Base-by-base conservation (phyloP, 2,888 invertebrate genomes). In the Lobophora halterata region DNA sequence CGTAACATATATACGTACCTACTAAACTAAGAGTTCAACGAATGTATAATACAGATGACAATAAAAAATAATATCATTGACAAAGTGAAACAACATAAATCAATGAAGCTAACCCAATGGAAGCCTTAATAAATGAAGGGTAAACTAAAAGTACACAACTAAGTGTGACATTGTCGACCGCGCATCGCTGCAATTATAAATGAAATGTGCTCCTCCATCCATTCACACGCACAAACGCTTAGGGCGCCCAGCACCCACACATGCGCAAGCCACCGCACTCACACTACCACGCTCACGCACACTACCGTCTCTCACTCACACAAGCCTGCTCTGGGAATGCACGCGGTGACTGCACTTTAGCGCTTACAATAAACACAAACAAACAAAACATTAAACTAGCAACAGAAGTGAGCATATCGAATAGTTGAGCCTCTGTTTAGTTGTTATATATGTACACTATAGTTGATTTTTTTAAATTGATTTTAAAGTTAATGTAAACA, bases 271-370 rank as follows among this genome's bases (percentile, higher is more conserved):
- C 53, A 55, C 42, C 54, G 52, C 75, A 77, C 83, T 61, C 82
- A 74, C 82, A 80, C 81, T 49, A 47, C 28, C 53, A 49, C 48
- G 42, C 39, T 42, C 67, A 65, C 73, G 65, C 77, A 73, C 76
- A 63, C 65, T 8, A 49, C 33, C 35, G 36, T 52, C 53, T 43
- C 38, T 7, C 67, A 71, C 80, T 61, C 80, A 79, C 80, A 82
- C 80, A 49, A 52, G 32, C 65, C 46, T 50, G 57, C 68, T 63
- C 54, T 75, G 83, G 76, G 83, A 86, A 86, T 85, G 86, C 85
- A 82, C 72, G 85, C 86, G 85, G 85, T 86, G 86, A 86, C 85
- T 86, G 86, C 86, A 87, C 86, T 86, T 81, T 77, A 80, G 71
- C 81, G 79, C 75, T 77, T 79, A 82, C 82, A 80, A 82, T 82